Evolutionary conservation across 1,140 invertebrate genomes (phyloP).

Genomic region (Drosophila yakuba): DNA sequence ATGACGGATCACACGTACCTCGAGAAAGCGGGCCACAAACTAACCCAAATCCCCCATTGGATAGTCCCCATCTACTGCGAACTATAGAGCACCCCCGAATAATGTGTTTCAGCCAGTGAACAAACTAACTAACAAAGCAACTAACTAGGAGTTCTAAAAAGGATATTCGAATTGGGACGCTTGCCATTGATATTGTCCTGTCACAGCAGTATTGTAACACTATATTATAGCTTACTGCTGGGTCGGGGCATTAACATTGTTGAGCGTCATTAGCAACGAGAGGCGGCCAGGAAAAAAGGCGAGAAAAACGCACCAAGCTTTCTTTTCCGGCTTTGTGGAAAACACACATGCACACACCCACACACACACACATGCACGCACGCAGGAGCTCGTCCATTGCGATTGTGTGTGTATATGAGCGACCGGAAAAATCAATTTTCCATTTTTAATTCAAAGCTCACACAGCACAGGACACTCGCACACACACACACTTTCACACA

Average conservation of each 20-base stretch:
- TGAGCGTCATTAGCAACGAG: conserved; percentile 70
- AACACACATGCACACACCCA: conserved; percentile 7
- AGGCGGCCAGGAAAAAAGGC: conserved; percentile 11
- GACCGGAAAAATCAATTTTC: conserved; percentile 85
- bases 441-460: conserved; percentile 84
- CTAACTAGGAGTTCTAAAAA: background rate
- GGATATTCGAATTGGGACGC: conserved; percentile 65
- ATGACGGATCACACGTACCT: conserved; percentile 51
- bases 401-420: conserved; percentile 54
- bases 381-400: background rate
- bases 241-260: conserved; percentile 90
- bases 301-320: conserved; percentile 30
- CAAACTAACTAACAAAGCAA: background rate
- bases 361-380: conserved; percentile 5
- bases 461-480: conserved; percentile 45
- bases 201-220: conserved; percentile 94
- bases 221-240: conserved; percentile 90
- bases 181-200: conserved; percentile 95
- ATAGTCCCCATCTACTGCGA: conserved; percentile 9
- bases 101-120: conserved; percentile 24
- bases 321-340: conserved; percentile 68
- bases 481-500: conserved; percentile 26
- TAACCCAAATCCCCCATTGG: conserved; percentile 38
- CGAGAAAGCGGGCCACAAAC: conserved; percentile 82
- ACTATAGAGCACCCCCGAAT: background rate